A percentile compares a stretch with the other conserved stretches of the same genome.
phyloP scores from a whole-genome alignment of 2,797 vertebrate genomes.

The Anguilla marmorata region DNA sequence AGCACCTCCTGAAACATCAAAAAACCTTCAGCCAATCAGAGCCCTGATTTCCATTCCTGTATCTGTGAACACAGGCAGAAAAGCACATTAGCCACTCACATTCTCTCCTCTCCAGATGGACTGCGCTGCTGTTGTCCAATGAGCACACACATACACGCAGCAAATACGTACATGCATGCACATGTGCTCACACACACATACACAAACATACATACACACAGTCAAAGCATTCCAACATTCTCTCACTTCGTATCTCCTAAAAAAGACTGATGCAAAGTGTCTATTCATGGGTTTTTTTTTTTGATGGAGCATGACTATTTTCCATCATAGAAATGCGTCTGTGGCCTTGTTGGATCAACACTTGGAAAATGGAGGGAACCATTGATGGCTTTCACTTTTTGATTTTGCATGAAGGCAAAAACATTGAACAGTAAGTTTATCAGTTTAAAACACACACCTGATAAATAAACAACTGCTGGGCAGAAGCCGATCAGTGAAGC shows the following conservation, averaged over 20 bases:
- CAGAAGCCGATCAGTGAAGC: neutral
- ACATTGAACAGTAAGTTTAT: constrained; percentile 6
- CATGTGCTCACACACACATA: neutral
- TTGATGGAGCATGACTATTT: neutral
- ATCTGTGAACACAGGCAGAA: constrained; percentile 5
- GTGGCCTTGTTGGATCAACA: neutral
- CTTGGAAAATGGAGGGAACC: neutral
- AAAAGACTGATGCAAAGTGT: neutral
- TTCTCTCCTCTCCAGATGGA: neutral
- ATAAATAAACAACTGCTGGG: neutral
- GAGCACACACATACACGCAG: neutral
- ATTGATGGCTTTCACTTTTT: constrained; percentile 13
- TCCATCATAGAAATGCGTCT: neutral
- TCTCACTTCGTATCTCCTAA: neutral
- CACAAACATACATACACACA: neutral
- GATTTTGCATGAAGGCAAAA: neutral
- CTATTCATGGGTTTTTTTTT: constrained; percentile 19
- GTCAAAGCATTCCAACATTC: neutral
- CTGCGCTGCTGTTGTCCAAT: neutral
- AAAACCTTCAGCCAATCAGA: constrained; percentile 19
- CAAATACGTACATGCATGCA: neutral
- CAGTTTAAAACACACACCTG: constrained; percentile 22
- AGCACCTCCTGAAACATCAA: constrained; percentile 20
- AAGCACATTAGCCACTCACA: neutral
- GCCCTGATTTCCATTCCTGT: constrained; percentile 13